These are phyloP conservation scores for Vandiemenella viatica DNA, from an alignment of 2,888 invertebrate genomes.

Conservation along the genomic window DNA sequence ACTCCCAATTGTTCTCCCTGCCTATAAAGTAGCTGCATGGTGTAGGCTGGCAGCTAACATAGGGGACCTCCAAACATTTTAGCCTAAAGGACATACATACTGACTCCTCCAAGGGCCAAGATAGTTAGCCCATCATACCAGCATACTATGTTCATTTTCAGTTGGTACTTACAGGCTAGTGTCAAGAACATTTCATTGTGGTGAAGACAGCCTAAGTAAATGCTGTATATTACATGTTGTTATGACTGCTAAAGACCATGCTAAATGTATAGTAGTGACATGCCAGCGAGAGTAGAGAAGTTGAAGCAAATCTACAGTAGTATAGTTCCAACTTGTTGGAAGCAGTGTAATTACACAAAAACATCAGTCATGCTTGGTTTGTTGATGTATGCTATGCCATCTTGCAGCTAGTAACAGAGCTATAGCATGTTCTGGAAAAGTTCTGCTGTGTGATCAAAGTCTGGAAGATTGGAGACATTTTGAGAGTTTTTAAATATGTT, in stretches of 20 bases:
- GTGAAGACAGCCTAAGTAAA: background rate
- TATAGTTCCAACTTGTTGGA: background rate
- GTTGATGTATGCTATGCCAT: constrained; percentile 1
- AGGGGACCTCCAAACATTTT: background rate
- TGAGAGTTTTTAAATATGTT: background rate
- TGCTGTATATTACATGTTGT: background rate
- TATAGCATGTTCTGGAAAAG: constrained; percentile 2
- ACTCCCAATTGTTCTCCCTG: too few species aligned
- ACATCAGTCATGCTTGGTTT: background rate
- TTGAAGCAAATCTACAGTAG: background rate
- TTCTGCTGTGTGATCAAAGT: constrained; percentile 1
- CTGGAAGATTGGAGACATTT: background rate
- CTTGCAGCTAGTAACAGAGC: background rate
- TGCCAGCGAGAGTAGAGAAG: background rate
- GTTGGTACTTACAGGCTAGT: background rate
- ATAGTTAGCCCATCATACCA: background rate
- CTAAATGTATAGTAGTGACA: background rate
- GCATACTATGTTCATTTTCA: background rate
- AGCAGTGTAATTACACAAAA: background rate
- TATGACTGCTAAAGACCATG: background rate
- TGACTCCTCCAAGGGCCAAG: background rate
- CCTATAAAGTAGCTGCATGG: too few species aligned
- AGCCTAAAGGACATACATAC: background rate
- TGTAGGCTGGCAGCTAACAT: too few species aligned
- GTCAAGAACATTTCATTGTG: background rate